phyloP scores from a whole-genome alignment of 1,140 invertebrate species.

The Argopecten irradians region DNA sequence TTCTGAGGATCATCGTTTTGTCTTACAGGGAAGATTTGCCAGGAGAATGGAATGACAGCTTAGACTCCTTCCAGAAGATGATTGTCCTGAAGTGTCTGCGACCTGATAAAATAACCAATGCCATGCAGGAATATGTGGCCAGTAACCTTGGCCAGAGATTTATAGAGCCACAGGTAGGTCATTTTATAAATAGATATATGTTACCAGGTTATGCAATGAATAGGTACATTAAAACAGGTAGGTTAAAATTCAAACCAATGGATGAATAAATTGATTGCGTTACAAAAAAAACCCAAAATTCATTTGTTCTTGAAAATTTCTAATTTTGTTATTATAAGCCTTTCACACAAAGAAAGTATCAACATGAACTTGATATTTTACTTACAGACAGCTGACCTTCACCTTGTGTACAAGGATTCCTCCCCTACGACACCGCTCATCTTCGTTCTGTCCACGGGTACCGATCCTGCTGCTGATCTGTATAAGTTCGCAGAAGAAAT shows the following conservation, averaged over 20 bases:
- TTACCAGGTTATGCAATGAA: too few relatives aligned
- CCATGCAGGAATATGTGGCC: slow-evolving; percentile 77
- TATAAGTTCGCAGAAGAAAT: slow-evolving; percentile 79
- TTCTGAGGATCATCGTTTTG: slow-evolving; percentile 1
- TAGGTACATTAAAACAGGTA: too few relatives aligned
- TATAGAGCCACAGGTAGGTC: slow-evolving; percentile 76
- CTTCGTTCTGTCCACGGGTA: slow-evolving; percentile 77
- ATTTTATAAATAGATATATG: not conserved
- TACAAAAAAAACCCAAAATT: too few relatives aligned
- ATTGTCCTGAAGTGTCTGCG: slow-evolving; percentile 80
- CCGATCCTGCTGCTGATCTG: slow-evolving; percentile 77
- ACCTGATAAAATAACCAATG: slow-evolving; percentile 79
- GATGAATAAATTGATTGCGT: too few relatives aligned
- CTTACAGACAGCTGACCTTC: slow-evolving; percentile 73
- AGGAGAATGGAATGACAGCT: slow-evolving; percentile 78
- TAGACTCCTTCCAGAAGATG: slow-evolving; percentile 79
- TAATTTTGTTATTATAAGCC: too few relatives aligned
- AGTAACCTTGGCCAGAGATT: slow-evolving; percentile 75
- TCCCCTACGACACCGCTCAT: slow-evolving; percentile 77
- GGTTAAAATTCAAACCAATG: too few relatives aligned
- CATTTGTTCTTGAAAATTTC: too few relatives aligned
- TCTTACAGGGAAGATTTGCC: slow-evolving; percentile 74
- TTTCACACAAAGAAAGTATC: too few relatives aligned
- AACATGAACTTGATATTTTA: slow-evolving; percentile 36
- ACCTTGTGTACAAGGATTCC: slow-evolving; percentile 77